Conservation (phyloP, 1,140 invertebrate species). For the Scylla paramamosain region DNA sequence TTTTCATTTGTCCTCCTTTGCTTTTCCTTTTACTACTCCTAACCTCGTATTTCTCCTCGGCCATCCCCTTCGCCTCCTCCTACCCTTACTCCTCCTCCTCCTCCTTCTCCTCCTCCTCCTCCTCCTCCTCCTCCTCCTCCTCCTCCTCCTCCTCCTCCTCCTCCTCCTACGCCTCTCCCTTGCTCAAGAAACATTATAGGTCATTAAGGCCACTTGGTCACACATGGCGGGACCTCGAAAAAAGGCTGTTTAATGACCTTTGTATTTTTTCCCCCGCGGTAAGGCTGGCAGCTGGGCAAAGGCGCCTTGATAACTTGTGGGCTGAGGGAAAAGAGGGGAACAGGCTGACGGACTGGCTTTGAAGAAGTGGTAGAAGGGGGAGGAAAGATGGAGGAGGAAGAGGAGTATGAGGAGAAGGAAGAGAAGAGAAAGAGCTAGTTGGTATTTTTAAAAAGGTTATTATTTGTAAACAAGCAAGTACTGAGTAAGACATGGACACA, state of each 20-base stretch:
- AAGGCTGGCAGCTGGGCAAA: constrained; percentile 17
- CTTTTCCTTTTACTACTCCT: too few relatives aligned
- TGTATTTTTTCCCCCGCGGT: background rate
- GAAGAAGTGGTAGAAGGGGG: too few relatives aligned
- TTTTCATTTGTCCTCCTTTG: too few relatives aligned
- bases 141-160: background rate
- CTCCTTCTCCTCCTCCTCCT: background rate
- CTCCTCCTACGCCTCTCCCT: background rate
- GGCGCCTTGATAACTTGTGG: too few relatives aligned
- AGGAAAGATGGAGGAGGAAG: background rate
- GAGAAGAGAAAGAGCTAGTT: too few relatives aligned
- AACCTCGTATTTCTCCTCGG: too few relatives aligned
- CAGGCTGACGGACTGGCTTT: background rate
- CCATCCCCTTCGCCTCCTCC: too few relatives aligned
- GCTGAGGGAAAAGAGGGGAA: background rate
- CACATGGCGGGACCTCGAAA: background rate
- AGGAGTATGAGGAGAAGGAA: background rate
- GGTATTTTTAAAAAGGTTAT: too few relatives aligned
- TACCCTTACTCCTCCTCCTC: background rate
- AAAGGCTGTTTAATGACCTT: constrained; percentile 31
- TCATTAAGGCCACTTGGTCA: constrained; percentile 26
- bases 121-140: background rate
- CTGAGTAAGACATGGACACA: background rate
- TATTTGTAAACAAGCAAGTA: background rate
- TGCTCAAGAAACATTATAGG: constrained; percentile 27